Percentiles rank a stretch among this genome's conserved stretches.
These are phyloP conservation scores for Pachypeltis micranthus DNA, from an alignment of 1,140 invertebrate species.

Conservation along the genomic window DNA sequence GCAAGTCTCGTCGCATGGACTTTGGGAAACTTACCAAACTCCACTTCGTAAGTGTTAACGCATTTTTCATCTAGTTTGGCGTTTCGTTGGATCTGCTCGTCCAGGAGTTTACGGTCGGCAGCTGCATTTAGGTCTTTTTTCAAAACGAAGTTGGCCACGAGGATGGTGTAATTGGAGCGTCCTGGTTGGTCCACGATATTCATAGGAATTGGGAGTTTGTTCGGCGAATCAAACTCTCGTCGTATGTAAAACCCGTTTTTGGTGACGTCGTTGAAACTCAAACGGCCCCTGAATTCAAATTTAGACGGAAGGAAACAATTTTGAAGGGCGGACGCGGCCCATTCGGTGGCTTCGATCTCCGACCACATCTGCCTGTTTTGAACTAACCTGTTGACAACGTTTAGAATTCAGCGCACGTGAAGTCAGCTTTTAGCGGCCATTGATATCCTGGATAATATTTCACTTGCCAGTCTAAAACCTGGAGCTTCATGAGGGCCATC, in stretches of 20 bases:
- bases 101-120: no score
- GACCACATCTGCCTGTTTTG: background rate
- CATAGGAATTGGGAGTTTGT: conserved; percentile 34
- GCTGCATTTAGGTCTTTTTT: conserved; percentile 14
- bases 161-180: conserved; percentile 32
- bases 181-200: conserved; percentile 32
- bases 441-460: conserved; percentile 5
- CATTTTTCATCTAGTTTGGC: background rate
- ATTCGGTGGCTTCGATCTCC: conserved; percentile 37
- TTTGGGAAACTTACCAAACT: background rate
- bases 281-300: conserved; percentile 40
- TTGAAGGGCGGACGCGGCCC: conserved; percentile 40
- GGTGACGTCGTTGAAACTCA: conserved; percentile 42
- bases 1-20: no score
- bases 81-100: background rate
- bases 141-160: conserved; percentile 30
- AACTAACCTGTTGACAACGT: conserved; percentile 11
- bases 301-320: conserved; percentile 41
- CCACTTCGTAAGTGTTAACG: background rate
- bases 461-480: conserved; percentile 6
- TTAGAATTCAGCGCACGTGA: no score
- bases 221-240: conserved; percentile 23
- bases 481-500: conserved; percentile 13
- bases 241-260: conserved; percentile 35
- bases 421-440: no score